Conservation (phyloP, 2,113 vertebrate species). For the Mormoops blainvillei region DNA sequence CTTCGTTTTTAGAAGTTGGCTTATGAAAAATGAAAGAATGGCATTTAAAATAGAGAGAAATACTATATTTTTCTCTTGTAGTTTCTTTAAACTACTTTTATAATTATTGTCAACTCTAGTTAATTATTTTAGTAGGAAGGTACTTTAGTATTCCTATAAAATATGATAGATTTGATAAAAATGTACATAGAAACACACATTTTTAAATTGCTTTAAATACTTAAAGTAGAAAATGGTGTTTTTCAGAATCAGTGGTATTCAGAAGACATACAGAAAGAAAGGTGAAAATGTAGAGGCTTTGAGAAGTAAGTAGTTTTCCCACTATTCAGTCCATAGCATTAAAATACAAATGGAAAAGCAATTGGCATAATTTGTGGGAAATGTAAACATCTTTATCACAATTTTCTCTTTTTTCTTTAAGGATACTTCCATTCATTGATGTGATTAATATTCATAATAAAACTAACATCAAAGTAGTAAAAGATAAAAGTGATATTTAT, state of each 20-base stretch:
- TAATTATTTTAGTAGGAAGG: background rate
- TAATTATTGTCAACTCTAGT: background rate
- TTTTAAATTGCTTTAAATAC: background rate
- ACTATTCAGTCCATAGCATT: conserved; percentile 21
- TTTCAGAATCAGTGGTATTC: conserved; percentile 92
- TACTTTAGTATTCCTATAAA: background rate
- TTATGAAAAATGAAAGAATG: background rate
- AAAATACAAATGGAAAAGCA: background rate
- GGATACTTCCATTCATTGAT: background rate
- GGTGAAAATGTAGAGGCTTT: conserved; percentile 90
- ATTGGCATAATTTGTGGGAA: background rate
- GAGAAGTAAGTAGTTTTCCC: conserved; percentile 83
- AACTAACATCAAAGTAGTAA: background rate
- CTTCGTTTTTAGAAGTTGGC: background rate
- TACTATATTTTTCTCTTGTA: background rate
- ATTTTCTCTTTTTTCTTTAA: background rate
- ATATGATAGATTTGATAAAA: background rate
- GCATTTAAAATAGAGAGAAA: background rate
- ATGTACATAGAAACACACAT: background rate
- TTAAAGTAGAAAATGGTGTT: conserved; percentile 59
- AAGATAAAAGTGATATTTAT: background rate
- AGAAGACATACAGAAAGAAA: conserved; percentile 92
- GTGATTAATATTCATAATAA: background rate
- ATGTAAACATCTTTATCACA: background rate
- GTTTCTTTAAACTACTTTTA: background rate